Percentiles rank a stretch among this genome's conserved stretches.
Evolutionary conservation across 2,113 vertebrate genomes (phyloP).

Genomic region (Ellobius talpinus): DNA sequence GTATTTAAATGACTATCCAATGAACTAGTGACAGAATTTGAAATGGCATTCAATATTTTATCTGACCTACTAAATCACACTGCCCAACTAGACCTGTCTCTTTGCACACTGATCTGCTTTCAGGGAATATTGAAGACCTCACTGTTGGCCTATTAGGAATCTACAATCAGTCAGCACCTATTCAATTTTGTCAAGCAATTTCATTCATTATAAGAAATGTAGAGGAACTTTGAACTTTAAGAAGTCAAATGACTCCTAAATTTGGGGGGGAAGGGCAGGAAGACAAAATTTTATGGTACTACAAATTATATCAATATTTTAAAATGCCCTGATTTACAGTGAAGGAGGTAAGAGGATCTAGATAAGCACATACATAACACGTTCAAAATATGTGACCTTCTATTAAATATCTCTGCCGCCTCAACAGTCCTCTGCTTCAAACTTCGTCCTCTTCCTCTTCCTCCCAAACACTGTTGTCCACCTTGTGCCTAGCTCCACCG

Average conservation of each 20-base stretch:
- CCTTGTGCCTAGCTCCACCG: not conserved
- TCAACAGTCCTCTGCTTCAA: not conserved
- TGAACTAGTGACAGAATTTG: not conserved
- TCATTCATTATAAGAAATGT: not conserved
- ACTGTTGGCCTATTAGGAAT: not conserved
- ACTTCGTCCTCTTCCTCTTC: not conserved
- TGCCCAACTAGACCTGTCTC: not conserved
- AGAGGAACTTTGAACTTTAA: constrained; percentile 13
- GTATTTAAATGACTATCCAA: constrained; percentile 3
- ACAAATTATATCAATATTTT: not conserved
- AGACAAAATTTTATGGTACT: not conserved
- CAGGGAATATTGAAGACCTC: not conserved
- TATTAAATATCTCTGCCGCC: not conserved
- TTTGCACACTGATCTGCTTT: constrained; percentile 27
- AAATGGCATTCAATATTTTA: constrained; percentile 51
- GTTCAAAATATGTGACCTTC: not conserved
- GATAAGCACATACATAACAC: not conserved
- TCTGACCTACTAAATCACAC: constrained; percentile 26
- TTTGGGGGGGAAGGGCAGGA: not conserved
- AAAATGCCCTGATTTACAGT: not conserved
- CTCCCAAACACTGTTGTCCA: not conserved
- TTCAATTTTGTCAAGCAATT: not conserved
- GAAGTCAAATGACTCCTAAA: not conserved
- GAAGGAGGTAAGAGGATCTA: not conserved
- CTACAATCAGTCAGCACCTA: not conserved